Conservation (phyloP, 2,113 vertebrate species). For the Opisthocomus hoazin region DNA sequence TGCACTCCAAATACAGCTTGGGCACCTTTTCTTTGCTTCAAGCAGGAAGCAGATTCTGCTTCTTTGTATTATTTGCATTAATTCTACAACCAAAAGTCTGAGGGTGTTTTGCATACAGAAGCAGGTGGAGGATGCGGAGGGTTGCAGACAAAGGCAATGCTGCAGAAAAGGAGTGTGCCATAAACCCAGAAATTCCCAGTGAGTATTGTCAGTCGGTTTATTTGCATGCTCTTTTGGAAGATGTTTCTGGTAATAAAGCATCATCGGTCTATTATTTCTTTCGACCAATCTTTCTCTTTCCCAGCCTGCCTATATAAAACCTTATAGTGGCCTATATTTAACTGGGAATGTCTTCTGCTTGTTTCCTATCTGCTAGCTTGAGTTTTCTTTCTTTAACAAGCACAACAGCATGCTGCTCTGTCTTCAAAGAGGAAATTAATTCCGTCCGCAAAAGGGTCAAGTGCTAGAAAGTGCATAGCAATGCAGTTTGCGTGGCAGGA, state of each 20-base stretch:
- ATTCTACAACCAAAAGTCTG: background rate
- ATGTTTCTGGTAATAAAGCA: conserved; percentile 4
- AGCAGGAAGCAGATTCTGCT: background rate
- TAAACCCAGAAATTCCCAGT: background rate
- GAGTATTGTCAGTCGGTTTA: conserved; percentile 4
- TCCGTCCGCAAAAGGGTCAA: conserved; percentile 89
- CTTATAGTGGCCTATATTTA: conserved; percentile 45
- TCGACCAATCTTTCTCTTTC: conserved; percentile 18
- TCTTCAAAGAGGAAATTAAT: conserved; percentile 87
- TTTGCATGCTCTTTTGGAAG: conserved; percentile 33
- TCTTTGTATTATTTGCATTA: background rate
- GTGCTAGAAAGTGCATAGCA: conserved; percentile 90
- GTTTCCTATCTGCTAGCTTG: conserved; percentile 52
- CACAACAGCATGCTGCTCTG: conserved; percentile 71
- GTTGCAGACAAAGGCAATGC: background rate
- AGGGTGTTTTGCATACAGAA: background rate
- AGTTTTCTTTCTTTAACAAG: conserved; percentile 83
- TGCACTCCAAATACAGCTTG: background rate
- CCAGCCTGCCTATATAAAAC: conserved; percentile 29
- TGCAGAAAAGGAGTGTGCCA: background rate
- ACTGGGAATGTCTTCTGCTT: conserved; percentile 59
- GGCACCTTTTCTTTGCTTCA: background rate
- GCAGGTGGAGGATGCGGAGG: background rate
- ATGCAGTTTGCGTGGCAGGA: conserved; percentile 88
- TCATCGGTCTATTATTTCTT: conserved; percentile 52